phyloP scores from a whole-genome alignment of 2,113 vertebrate species.

The Tretioscincus oriximinensis region DNA sequence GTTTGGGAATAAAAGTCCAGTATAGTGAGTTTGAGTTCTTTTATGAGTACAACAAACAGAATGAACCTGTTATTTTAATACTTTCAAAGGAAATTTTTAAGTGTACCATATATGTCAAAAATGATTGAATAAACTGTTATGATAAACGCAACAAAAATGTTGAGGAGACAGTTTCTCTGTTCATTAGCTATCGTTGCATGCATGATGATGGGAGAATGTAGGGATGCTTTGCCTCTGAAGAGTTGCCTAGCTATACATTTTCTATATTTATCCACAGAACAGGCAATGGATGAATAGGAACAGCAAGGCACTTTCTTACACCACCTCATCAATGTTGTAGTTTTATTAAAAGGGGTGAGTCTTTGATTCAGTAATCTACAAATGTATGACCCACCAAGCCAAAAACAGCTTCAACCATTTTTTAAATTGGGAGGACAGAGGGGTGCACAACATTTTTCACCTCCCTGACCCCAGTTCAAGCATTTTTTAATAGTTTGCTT shows the following conservation, averaged over 20 bases:
- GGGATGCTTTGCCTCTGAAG: not conserved
- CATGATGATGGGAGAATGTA: not conserved
- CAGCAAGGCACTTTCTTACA: not conserved
- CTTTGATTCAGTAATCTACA: not conserved
- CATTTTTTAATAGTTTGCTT: too few species aligned
- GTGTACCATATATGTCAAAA: not conserved
- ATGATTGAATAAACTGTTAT: not conserved
- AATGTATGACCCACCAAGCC: not conserved
- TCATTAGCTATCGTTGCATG: constrained; percentile 9
- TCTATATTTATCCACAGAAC: constrained; percentile 3
- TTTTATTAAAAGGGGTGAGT: too few species aligned
- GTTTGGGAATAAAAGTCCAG: constrained; percentile 9
- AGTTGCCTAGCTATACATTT: constrained; percentile 17
- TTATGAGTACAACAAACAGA: not conserved
- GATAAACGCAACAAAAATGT: not conserved
- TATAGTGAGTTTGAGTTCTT: not conserved
- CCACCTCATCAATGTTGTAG: not conserved
- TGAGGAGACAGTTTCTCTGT: not conserved
- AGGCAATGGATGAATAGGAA: not conserved
- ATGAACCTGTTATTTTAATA: not conserved
- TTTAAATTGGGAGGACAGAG: too few species aligned
- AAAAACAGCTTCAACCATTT: not conserved
- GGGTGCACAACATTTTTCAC: too few species aligned
- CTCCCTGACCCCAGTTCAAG: too few species aligned
- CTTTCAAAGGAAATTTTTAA: not conserved